Evolutionary conservation across 2,888 invertebrate species (phyloP), one percentile per base, ranked within the genome.

Genomic region (Acholoe squamosa): DNA sequence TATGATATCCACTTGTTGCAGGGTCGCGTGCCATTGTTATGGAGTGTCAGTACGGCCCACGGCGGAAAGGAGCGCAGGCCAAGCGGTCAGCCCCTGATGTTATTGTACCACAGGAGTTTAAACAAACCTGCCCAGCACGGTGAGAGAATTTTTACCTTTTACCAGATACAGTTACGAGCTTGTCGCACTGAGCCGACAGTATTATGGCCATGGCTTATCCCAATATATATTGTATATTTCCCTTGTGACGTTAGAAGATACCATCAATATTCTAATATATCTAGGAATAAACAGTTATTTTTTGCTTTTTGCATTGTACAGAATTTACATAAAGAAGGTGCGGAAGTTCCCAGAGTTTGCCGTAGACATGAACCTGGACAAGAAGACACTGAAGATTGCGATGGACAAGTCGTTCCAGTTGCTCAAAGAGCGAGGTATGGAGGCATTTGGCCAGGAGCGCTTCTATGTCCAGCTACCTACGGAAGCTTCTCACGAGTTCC

Each of bases 21-120:
- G 92, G 92, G 1, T 95, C 95, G 91, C 92, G 96, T 90, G 96
- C 96, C 22, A 94, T 96, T n/a, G 95, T 96, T 19, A 95, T 95
- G 95, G 96, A 96, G 90, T 96, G 96, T 91, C 95, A 96, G 93
- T 95, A 93, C 93, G 96, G 96, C n/a, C 96, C 96, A 16, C 92
- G 96, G 25, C 93, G 96, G 80, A 95, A 95, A 92, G 95, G 95
- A 19, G 93, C 92, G 67, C 91, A 91, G 52, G 77, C 52, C 7
- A 94, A 93, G 91, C 94, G 93, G 91, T 92, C 92, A 52, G 91
- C 89, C 77, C 93, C 93, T 31, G 43, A 71, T 5, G 51, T 90
- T 34, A 89, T 91, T 12, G 92, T 91, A 34, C 54, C 54, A 0
- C 92, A 91, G 52, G 93, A 93, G 34, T 95, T 94, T 92, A 94